Evolutionary conservation across 2,888 invertebrate species (phyloP).

Genomic region (Ochlodes sylvanus): DNA sequence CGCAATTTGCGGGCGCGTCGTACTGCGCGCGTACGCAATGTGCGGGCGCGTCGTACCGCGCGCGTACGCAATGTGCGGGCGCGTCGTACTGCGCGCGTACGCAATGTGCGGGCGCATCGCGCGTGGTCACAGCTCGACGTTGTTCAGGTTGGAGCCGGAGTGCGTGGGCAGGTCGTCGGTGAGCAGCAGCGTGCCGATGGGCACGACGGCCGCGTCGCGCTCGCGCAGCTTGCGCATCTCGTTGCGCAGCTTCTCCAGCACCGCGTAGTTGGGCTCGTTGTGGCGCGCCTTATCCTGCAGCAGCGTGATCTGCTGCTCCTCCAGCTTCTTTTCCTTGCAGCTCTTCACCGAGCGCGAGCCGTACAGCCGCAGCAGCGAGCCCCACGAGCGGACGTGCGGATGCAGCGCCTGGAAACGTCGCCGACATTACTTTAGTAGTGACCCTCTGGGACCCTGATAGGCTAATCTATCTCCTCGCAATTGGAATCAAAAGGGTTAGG

Average conservation of each 20-base stretch:
- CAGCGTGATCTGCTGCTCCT: slow-evolving; percentile 96
- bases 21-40: too few species aligned
- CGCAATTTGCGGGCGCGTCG: too few species aligned
- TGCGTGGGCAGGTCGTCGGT: slow-evolving; percentile 86
- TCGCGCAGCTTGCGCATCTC: slow-evolving; percentile 93
- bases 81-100: too few species aligned
- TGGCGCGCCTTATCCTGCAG: slow-evolving; percentile 92
- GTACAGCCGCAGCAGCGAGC: slow-evolving; percentile 96
- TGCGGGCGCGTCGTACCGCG: too few species aligned
- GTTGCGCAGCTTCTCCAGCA: slow-evolving; percentile 91
- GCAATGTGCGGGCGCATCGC: too few species aligned
- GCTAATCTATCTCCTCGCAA: too few species aligned
- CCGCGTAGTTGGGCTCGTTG: slow-evolving; percentile 96
- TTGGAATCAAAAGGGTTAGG: too few species aligned
- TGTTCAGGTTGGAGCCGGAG: slow-evolving; percentile 91
- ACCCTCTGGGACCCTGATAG: too few species aligned
- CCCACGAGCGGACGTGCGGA: slow-evolving; percentile 98
- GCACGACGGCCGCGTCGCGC: slow-evolving; percentile 85
- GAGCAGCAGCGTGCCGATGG: slow-evolving; percentile 81
- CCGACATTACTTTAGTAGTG: too few species aligned
- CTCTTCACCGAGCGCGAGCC: slow-evolving; percentile 96
- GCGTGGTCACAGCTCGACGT: slow-evolving; percentile 86
- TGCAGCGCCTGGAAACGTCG: slow-evolving; percentile 89
- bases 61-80: too few species aligned
- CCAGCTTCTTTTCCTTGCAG: slow-evolving; percentile 95